Conservation (phyloP, 2,888 invertebrate species). For the Chydorus sphaericus region DNA sequence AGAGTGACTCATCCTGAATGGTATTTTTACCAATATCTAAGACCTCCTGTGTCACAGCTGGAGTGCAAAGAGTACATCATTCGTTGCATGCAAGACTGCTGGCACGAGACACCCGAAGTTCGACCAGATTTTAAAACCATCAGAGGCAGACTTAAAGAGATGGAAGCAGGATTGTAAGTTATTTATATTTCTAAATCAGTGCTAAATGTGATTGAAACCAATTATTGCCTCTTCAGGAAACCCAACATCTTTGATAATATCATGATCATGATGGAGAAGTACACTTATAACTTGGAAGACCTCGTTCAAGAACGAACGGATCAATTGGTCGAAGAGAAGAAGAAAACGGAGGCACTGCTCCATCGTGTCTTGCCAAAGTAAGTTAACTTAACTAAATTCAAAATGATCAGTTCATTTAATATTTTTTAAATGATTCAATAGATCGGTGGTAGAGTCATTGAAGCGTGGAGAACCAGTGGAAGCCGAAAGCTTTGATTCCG, state of each 20-base stretch:
- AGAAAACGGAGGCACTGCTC: constrained; percentile 65
- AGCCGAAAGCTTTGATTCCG: constrained; percentile 65
- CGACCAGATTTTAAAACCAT: constrained; percentile 67
- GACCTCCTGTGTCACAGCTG: constrained; percentile 50
- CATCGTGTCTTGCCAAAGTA: constrained; percentile 76
- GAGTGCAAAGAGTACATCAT: constrained; percentile 58
- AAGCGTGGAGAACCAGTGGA: constrained; percentile 63
- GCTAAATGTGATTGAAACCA: neutral
- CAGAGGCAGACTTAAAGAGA: constrained; percentile 57
- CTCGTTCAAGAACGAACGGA: constrained; percentile 68
- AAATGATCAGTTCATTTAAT: neutral
- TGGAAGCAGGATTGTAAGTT: constrained; percentile 80
- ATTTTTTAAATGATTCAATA: constrained; percentile 25
- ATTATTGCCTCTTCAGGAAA: constrained; percentile 38
- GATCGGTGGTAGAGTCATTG: constrained; percentile 63
- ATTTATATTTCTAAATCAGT: constrained; percentile 22
- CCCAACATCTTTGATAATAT: constrained; percentile 79
- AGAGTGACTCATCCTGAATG: constrained; percentile 27
- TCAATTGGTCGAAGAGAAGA: constrained; percentile 64
- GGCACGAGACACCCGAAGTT: constrained; percentile 64
- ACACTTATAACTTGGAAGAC: constrained; percentile 70
- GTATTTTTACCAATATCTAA: constrained; percentile 30
- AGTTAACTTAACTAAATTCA: constrained; percentile 19
- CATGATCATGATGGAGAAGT: constrained; percentile 81
- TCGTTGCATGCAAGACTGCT: constrained; percentile 57